Percentiles rank a stretch among this genome's conserved stretches.
Evolutionary conservation across 2,797 vertebrate species (phyloP).

Genomic region (Muscicapa striata): DNA sequence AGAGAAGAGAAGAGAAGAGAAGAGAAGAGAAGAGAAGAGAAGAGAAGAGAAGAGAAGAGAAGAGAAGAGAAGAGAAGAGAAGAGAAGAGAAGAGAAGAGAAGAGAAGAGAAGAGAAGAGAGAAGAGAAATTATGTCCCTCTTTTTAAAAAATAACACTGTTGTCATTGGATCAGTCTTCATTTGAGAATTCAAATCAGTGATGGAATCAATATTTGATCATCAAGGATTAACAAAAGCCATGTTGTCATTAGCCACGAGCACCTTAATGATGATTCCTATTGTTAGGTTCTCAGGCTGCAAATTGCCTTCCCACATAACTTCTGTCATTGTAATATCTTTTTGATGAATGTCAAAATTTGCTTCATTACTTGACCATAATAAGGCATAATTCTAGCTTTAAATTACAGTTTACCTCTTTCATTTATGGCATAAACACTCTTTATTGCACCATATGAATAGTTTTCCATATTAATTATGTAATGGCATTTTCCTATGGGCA

Average conservation of each 20-base stretch:
- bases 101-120: too few relatives aligned
- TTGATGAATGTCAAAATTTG: not conserved
- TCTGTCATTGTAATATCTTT: not conserved
- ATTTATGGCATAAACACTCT: not conserved
- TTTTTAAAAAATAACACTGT: not conserved
- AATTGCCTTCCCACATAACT: not conserved
- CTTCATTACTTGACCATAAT: not conserved
- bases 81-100: too few relatives aligned
- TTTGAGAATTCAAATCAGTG: not conserved
- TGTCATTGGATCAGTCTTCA: not conserved
- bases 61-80: too few relatives aligned
- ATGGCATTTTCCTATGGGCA: not conserved
- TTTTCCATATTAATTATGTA: not conserved
- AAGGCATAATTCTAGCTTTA: not conserved
- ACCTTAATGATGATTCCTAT: not conserved
- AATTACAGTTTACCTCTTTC: not conserved
- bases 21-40: too few relatives aligned
- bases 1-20: too few relatives aligned
- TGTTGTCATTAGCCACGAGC: not conserved
- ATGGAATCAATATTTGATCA: not conserved
- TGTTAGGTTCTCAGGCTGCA: not conserved
- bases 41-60: too few relatives aligned
- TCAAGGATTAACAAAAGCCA: not conserved
- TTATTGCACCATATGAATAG: not conserved
- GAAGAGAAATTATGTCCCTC: rapidly evolving